Base-by-base conservation (phyloP, 30 jellyfish, hydroid and myxozoan species). In the Aurelia sp. region DNA sequence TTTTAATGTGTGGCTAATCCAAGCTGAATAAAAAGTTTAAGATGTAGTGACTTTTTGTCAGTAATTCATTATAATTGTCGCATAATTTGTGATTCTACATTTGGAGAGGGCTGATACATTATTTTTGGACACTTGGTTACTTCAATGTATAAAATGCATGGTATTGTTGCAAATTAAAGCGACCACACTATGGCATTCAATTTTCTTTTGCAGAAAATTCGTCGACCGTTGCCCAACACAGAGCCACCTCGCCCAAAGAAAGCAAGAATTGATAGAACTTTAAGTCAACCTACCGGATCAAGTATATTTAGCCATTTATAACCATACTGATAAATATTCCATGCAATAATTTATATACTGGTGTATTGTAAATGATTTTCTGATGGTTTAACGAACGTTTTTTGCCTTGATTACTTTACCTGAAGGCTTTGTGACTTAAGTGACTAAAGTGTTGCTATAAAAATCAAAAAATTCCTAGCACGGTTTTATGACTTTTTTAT, bases 221-320 rank as follows among this genome's bases (percentile, higher is more conserved):
- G 72, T 15, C 80, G 86, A 16, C 30, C 30, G 2, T 13, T 15
- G 7, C 73, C 92, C 24, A 69, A 31, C 24, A 31, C 78, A 10
- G 92, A 83, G 61, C 76, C 77, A 16, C 92, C 92, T 5, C 80
- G 53, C n/a, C 81, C 92, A 11, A 83, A 83, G 64, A 70, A 72
- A 30, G 80, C 60, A 10, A 83, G 61, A 63, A 48, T 83, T 62
- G 92, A 83, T 63, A 69, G 86, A 72, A 57, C 92, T 15, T 59
- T 83, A 53, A 83, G 92, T 63, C 60, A 38, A 18, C 92, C 82
- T 17, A 13, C 71, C 40, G 48, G 80, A 8, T 11, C 82, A 9
- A 83, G 92, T 61, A 83, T 83, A 22, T 83, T 83, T 44, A 60
- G 33, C 13, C 74, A 58, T 61, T 60, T 83, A 41, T 83, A 61